phyloP scores from a whole-genome alignment of 2,113 vertebrate species.

The Triplophysa siluroides region DNA sequence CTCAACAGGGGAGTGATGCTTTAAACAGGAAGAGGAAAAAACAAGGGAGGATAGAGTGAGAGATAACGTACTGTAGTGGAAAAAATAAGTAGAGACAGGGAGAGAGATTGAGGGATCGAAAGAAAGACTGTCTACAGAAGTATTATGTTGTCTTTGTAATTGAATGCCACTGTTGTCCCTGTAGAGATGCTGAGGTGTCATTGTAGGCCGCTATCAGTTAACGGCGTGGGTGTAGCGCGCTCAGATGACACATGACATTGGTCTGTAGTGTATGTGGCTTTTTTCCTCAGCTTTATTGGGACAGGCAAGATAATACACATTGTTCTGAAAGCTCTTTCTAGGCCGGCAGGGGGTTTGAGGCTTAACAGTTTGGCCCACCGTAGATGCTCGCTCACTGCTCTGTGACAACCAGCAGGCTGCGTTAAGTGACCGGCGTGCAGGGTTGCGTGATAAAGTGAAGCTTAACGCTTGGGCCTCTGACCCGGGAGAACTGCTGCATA shows the following conservation, averaged over 20 bases:
- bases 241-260: constrained; percentile 60
- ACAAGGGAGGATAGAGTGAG: constrained; percentile 31
- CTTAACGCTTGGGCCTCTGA: constrained; percentile 15
- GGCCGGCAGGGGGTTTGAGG: background rate
- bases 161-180: constrained; percentile 50
- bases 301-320: constrained; percentile 36
- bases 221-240: constrained; percentile 47
- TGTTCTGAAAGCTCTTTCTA: constrained; percentile 18
- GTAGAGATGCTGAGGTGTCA: constrained; percentile 55
- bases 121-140: constrained; percentile 37
- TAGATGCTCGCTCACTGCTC: constrained; percentile 65
- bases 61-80: background rate
- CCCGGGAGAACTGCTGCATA: constrained; percentile 59
- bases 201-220: constrained; percentile 44
- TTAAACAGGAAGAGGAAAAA: constrained; percentile 60
- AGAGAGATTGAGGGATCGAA: constrained; percentile 25
- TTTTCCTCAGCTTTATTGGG: constrained; percentile 39
- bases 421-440: constrained; percentile 53
- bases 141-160: constrained; percentile 57
- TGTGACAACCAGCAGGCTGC: constrained; percentile 61
- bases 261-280: constrained; percentile 47
- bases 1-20: constrained; percentile 65
- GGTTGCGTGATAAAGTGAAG: constrained; percentile 52
- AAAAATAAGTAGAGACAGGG: background rate
- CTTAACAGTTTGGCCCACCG: constrained; percentile 51